Conservation (phyloP, 2,113 vertebrate genomes). For the Trogon surrucura region DNA sequence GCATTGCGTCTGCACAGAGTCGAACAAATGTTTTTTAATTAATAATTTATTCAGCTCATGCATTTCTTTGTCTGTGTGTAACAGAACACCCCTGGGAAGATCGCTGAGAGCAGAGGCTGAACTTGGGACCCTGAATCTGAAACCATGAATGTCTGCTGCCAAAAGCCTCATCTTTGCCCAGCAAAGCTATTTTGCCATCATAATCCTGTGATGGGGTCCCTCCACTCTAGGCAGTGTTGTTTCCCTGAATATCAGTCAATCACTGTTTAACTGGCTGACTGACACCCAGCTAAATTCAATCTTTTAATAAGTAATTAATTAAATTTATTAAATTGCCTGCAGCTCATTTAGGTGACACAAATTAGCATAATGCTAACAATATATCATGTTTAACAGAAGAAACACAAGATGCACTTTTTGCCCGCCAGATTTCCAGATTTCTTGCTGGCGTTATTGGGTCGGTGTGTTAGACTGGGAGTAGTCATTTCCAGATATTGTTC, state of each 20-base stretch:
- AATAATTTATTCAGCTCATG: conserved; percentile 57
- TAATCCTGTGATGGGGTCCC: not conserved
- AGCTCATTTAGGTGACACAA: not conserved
- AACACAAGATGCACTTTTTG: not conserved
- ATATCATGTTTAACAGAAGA: not conserved
- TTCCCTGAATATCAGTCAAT: not conserved
- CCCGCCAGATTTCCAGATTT: not conserved
- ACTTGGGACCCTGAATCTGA: conserved; percentile 50
- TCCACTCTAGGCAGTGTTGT: not conserved
- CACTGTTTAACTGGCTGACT: not conserved
- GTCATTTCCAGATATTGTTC: not conserved
- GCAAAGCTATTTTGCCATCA: not conserved
- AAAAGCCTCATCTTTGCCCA: not conserved
- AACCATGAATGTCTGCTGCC: not conserved
- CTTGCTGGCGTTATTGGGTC: not conserved
- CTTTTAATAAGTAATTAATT: conserved; percentile 40
- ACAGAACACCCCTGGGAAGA: conserved; percentile 53
- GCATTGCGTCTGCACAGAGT: not conserved
- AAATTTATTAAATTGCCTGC: not conserved
- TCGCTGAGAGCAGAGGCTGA: conserved; percentile 7
- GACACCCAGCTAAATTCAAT: conserved; percentile 4
- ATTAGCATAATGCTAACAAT: not conserved
- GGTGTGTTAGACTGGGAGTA: fast-evolving
- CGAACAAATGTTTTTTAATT: conserved; percentile 55
- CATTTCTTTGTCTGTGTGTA: conserved; percentile 15